Percentiles rank a stretch among this genome's conserved stretches.
Conservation (phyloP, 2,797 vertebrate species). For the Dallia pectoralis region DNA sequence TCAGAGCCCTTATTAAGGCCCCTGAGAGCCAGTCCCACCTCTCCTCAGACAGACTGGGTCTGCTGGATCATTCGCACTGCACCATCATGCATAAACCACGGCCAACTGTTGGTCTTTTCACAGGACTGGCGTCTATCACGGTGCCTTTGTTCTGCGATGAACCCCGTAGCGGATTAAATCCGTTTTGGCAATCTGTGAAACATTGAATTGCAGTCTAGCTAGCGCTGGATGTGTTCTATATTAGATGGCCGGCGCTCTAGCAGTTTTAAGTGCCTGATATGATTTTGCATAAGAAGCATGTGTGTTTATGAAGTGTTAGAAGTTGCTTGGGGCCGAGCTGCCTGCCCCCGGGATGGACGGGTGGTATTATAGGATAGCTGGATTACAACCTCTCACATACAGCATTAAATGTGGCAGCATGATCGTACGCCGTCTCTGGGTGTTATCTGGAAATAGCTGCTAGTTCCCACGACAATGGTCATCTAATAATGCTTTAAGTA, state of each 20-base stretch:
- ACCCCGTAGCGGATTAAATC: slow-evolving; percentile 36
- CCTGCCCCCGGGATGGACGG: slow-evolving; percentile 55
- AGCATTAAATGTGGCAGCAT: slow-evolving; percentile 67
- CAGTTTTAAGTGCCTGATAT: slow-evolving; percentile 31
- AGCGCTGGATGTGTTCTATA: slow-evolving; percentile 34
- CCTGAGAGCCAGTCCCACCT: background rate
- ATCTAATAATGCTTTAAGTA: slow-evolving; percentile 69
- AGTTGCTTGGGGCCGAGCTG: slow-evolving; percentile 56
- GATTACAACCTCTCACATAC: slow-evolving; percentile 70
- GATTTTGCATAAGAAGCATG: slow-evolving; percentile 36
- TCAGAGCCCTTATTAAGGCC: slow-evolving; percentile 9
- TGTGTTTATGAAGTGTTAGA: slow-evolving; percentile 46
- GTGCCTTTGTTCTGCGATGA: slow-evolving; percentile 42
- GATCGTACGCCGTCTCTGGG: slow-evolving; percentile 65
- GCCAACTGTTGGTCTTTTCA: slow-evolving; percentile 21
- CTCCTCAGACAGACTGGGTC: background rate
- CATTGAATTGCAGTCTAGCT: slow-evolving; percentile 41
- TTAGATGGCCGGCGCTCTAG: slow-evolving; percentile 30
- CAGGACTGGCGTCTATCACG: slow-evolving; percentile 16
- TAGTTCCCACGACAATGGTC: slow-evolving; percentile 66
- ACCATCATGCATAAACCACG: slow-evolving; percentile 14
- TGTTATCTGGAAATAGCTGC: slow-evolving; percentile 70
- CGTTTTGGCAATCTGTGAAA: slow-evolving; percentile 42
- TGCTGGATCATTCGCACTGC: slow-evolving; percentile 5
- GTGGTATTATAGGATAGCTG: slow-evolving; percentile 66